Conservation (phyloP, 1,140 invertebrate genomes). For the Aplysia californica region DNA sequence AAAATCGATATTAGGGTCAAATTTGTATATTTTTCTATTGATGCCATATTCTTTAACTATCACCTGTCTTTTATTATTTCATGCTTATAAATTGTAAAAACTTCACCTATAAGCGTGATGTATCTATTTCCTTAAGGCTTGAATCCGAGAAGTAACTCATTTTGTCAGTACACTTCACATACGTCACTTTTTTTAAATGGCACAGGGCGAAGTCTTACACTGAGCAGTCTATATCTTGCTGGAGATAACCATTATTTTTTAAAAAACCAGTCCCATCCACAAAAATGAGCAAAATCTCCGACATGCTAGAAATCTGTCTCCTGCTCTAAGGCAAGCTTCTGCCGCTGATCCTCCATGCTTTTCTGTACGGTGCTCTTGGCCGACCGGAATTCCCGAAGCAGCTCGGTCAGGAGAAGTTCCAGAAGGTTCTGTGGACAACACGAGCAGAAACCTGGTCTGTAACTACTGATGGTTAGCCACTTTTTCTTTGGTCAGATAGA, state of each 20-base stretch:
- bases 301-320: neutral
- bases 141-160: too few relatives aligned
- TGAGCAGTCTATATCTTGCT: neutral
- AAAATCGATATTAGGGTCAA: too few relatives aligned
- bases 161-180: too few relatives aligned
- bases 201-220: too few relatives aligned
- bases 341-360: neutral
- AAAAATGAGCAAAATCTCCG: too few relatives aligned
- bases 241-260: neutral
- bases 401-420: constrained; percentile 32
- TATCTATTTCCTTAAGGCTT: too few relatives aligned
- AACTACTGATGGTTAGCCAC: neutral
- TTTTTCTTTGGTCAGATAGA: neutral
- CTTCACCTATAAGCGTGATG: too few relatives aligned
- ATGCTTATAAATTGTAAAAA: too few relatives aligned
- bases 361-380: neutral
- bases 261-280: neutral
- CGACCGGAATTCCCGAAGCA: constrained; percentile 33
- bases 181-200: neutral
- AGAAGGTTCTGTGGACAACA: constrained; percentile 30
- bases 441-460: neutral
- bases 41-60: too few relatives aligned
- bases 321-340: neutral
- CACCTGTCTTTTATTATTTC: too few relatives aligned
- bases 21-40: too few relatives aligned